Evolutionary conservation across 2,888 invertebrate species (phyloP).

Genomic region (Ormia ochracea): DNA sequence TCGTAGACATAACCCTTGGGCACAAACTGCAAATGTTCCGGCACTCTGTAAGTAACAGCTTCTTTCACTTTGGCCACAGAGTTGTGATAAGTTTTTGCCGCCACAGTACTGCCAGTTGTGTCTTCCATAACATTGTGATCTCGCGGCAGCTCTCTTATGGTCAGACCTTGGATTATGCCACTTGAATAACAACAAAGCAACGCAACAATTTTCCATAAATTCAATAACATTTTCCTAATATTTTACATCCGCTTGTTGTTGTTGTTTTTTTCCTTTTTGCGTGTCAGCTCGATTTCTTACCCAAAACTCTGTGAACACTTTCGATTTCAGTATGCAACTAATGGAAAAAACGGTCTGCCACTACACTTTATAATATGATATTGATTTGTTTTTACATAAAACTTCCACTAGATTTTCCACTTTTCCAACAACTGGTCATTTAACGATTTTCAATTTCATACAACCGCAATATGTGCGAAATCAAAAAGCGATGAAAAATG

Average conservation of each 20-base stretch:
- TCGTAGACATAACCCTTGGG: conserved; percentile 66
- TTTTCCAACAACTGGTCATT: conserved; percentile 53
- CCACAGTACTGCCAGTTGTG: neutral
- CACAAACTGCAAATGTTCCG: conserved; percentile 69
- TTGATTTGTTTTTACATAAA: conserved; percentile 1
- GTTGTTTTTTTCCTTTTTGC: neutral
- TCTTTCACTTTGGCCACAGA: conserved; percentile 66
- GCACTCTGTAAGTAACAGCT: conserved; percentile 66
- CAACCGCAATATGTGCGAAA: conserved; percentile 49
- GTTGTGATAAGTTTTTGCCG: conserved; percentile 64
- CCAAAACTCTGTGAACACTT: conserved; percentile 43
- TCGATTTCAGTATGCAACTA: conserved; percentile 42
- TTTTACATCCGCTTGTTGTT: conserved; percentile 4
- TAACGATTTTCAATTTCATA: conserved; percentile 32
- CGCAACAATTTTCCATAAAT: neutral
- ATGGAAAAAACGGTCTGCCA: conserved; percentile 6
- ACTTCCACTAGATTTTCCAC: conserved; percentile 57
- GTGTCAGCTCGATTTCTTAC: neutral
- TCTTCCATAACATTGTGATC: neutral
- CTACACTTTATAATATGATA: conserved; percentile 54
- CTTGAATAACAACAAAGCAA: neutral
- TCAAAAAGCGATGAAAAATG: neutral
- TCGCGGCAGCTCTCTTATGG: conserved; percentile 27
- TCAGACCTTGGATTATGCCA: neutral
- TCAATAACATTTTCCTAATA: conserved; percentile 7